A percentile compares a stretch with the other conserved stretches of the same genome.
Evolutionary conservation across 2,113 vertebrate species (phyloP).

Genomic region (Bos indicus): DNA sequence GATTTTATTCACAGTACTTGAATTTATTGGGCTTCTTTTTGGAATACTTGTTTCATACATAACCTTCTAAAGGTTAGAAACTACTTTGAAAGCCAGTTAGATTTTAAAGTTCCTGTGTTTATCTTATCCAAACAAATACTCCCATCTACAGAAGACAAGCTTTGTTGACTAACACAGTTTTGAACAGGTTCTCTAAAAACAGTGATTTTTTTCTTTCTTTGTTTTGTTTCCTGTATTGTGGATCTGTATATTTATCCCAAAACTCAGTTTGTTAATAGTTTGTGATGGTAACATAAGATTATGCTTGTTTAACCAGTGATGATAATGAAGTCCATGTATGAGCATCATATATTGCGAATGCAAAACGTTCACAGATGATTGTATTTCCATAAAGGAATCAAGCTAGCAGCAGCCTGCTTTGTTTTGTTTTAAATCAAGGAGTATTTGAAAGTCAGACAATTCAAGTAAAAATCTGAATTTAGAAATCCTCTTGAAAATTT

Average conservation of each 20-base stretch:
- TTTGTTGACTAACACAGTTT: not conserved
- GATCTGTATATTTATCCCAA: not conserved
- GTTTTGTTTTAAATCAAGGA: not conserved
- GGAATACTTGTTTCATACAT: not conserved
- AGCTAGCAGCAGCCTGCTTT: not conserved
- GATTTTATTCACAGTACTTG: not conserved
- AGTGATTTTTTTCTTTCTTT: not conserved
- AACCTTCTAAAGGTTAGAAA: not conserved
- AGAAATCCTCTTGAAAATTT: not conserved
- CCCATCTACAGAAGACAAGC: not conserved
- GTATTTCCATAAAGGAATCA: not conserved
- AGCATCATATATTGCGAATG: not conserved
- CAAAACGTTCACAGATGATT: not conserved
- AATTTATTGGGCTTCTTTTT: slow-evolving; percentile 4
- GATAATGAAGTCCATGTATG: not conserved
- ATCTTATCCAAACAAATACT: not conserved
- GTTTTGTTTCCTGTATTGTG: not conserved
- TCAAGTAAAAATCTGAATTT: not conserved
- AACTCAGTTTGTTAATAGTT: not conserved
- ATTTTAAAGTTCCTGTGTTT: not conserved
- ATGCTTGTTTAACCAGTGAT: not conserved
- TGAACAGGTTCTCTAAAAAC: not conserved
- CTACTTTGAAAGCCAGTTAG: slow-evolving; percentile 5
- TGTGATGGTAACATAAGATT: not conserved
- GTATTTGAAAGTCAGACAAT: not conserved